A percentile compares a stretch with the other conserved stretches of the same genome.
phyloP scores from a whole-genome alignment of 2,888 invertebrate genomes.

The Ommatoiulus sabulosus region DNA sequence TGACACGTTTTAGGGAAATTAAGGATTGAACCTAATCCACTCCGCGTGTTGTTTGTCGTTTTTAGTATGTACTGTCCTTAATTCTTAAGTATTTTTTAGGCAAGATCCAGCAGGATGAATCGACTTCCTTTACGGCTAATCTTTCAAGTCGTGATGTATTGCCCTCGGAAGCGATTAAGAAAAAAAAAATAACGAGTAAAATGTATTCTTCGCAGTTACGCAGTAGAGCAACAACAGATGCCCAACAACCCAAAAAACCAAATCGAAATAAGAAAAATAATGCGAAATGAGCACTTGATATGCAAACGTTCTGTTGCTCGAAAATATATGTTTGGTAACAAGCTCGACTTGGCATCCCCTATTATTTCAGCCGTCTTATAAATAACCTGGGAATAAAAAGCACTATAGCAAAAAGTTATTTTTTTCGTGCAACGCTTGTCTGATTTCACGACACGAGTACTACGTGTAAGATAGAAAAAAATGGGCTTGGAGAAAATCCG shows the following conservation, averaged over 20 bases:
- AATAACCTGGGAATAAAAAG: constrained; percentile 47
- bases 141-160: not conserved
- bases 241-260: not conserved
- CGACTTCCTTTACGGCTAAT: not conserved
- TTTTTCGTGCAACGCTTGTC: constrained; percentile 30
- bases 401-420: constrained; percentile 43
- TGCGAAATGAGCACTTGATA: constrained; percentile 32
- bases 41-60: too few relatives aligned
- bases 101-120: not conserved
- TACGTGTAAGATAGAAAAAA: constrained; percentile 41
- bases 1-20: too few relatives aligned
- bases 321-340: constrained; percentile 27
- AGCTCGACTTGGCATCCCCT: not conserved
- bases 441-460: constrained; percentile 32
- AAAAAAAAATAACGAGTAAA: constrained; percentile 26
- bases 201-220: not conserved
- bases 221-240: not conserved
- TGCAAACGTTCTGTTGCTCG: constrained; percentile 20
- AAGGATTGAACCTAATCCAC: too few relatives aligned
- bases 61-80: too few relatives aligned
- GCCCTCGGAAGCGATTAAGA: not conserved
- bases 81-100: not conserved
- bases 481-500: not conserved
- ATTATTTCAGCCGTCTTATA: constrained; percentile 38
- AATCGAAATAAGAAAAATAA: not conserved